Evolutionary conservation across 2,797 vertebrate species (phyloP).

Genomic region (Vipera latastei): DNA sequence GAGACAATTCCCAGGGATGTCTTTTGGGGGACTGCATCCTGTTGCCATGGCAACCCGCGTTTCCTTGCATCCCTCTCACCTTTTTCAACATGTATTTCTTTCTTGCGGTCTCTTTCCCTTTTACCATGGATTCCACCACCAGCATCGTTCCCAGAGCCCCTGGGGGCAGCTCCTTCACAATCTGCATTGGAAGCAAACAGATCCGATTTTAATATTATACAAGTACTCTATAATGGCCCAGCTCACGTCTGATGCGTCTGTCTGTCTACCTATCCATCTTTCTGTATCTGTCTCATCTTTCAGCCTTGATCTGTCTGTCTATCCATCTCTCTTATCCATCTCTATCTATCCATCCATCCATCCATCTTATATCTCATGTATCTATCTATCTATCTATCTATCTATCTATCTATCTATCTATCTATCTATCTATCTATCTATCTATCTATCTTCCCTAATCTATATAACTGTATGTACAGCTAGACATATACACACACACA

Average conservation of each 20-base stretch:
- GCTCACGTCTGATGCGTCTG: not conserved
- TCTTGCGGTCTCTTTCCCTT: rapidly evolving
- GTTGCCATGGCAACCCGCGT: not conserved
- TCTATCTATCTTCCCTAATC: not conserved
- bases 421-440: too few relatives aligned
- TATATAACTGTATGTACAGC: not conserved
- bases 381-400: too few relatives aligned
- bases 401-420: too few relatives aligned
- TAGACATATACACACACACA: not conserved
- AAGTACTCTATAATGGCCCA: not conserved
- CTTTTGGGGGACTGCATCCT: rapidly evolving
- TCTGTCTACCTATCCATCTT: not conserved
- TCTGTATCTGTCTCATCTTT: too few relatives aligned
- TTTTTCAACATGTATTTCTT: conserved; percentile 59
- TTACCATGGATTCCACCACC: conserved; percentile 3
- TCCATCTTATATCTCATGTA: too few relatives aligned
- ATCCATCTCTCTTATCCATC: too few relatives aligned
- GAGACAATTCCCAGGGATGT: not conserved
- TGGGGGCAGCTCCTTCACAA: conserved; percentile 54
- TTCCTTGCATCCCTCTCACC: conserved; percentile 54
- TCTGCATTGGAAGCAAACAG: conserved; percentile 25
- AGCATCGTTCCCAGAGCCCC: conserved; percentile 64
- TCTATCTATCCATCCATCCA: not conserved
- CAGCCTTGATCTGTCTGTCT: too few relatives aligned
- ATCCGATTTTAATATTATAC: not conserved